Evolutionary conservation across 2,888 invertebrate species (phyloP).

Genomic region (Drosophila setosimentum): DNA sequence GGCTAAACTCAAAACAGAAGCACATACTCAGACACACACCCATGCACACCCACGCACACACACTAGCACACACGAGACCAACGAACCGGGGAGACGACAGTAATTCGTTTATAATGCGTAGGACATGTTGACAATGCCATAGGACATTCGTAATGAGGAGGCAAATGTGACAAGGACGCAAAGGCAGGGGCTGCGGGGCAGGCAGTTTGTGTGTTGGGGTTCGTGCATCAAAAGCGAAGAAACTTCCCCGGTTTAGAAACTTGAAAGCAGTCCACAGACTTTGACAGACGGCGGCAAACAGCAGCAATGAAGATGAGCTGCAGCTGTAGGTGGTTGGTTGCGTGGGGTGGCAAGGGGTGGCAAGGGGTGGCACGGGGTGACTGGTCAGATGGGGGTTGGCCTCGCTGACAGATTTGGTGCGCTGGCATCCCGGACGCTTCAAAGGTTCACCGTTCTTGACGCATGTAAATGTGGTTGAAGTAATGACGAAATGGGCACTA

Average conservation of each 20-base stretch:
- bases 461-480: slow-evolving; percentile 84
- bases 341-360: slow-evolving; percentile 18
- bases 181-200: background rate
- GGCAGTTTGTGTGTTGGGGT: background rate
- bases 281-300: slow-evolving; percentile 69
- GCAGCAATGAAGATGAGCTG: slow-evolving; percentile 34
- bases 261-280: slow-evolving; percentile 74
- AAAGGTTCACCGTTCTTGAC: slow-evolving; percentile 76
- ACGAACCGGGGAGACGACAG: slow-evolving; percentile 64
- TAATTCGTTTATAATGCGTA: slow-evolving; percentile 84
- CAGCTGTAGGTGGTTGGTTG: slow-evolving; percentile 1
- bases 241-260: slow-evolving; percentile 71
- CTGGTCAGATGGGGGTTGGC: slow-evolving; percentile 76
- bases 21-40: slow-evolving; percentile 20
- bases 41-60: slow-evolving; percentile 10
- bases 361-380: slow-evolving; percentile 1
- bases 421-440: slow-evolving; percentile 60
- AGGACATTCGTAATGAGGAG: slow-evolving; percentile 80
- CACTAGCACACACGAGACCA: slow-evolving; percentile 20
- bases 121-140: slow-evolving; percentile 84
- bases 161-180: slow-evolving; percentile 34
- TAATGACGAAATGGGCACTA: slow-evolving; percentile 83
- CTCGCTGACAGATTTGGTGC: slow-evolving; percentile 71
- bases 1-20: slow-evolving; percentile 69
- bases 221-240: slow-evolving; percentile 75